Percentiles rank a stretch among this genome's conserved stretches.
phyloP scores from a whole-genome alignment of 92 coral and sea anemone genomes.

The Umimayanthus kanabou region DNA sequence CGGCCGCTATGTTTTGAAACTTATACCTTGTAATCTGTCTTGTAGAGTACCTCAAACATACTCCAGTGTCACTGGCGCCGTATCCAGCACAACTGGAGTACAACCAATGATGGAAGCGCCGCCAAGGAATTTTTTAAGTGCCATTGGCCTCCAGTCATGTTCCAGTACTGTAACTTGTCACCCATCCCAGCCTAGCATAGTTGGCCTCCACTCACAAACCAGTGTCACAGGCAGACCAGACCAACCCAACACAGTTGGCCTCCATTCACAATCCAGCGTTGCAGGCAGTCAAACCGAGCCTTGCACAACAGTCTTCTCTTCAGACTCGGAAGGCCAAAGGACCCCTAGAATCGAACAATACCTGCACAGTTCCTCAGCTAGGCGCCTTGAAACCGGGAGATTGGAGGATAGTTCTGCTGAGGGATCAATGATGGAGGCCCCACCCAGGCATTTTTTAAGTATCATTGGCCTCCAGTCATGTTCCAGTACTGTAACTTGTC shows the following conservation, averaged over 20 bases:
- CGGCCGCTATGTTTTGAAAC: too few relatives aligned
- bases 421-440: neutral
- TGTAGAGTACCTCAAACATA: neutral
- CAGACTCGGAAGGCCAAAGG: neutral
- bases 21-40: neutral
- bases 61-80: neutral
- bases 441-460: conserved; percentile 10
- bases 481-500: neutral
- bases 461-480: neutral
- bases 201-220: too few relatives aligned
- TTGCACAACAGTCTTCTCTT: neutral
- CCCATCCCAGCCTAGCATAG: neutral
- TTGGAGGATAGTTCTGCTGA: neutral
- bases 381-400: neutral
- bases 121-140: neutral
- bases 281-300: neutral
- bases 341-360: neutral
- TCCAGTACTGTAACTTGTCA: neutral
- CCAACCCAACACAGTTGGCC: neutral
- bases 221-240: too few relatives aligned
- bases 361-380: neutral
- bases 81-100: neutral
- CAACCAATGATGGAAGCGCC: neutral
- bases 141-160: neutral
- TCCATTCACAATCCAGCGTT: conserved; percentile 1